Conservation (phyloP, 2,113 vertebrate genomes). For the Stegostoma tigrinum region DNA sequence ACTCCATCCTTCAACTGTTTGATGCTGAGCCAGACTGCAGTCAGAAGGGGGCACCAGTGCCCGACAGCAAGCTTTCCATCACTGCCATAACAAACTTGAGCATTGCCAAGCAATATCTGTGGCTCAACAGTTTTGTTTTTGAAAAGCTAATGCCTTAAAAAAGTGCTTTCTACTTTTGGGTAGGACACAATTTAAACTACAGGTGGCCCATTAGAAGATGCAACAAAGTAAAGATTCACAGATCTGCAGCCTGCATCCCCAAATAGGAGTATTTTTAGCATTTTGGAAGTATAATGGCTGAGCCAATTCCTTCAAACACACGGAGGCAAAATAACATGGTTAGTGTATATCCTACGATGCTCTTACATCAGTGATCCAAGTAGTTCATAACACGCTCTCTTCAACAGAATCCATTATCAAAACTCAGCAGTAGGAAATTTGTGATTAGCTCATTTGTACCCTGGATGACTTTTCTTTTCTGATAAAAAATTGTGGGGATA, state of each 20-base stretch:
- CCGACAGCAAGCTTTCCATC: background rate
- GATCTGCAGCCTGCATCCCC: background rate
- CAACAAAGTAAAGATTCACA: too few relatives aligned
- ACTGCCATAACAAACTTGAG: background rate
- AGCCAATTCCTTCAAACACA: background rate
- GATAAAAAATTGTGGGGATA: too few relatives aligned
- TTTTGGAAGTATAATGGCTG: background rate
- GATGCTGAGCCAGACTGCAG: background rate
- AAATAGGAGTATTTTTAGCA: background rate
- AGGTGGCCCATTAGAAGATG: too few relatives aligned
- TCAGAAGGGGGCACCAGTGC: background rate
- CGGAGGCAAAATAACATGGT: background rate
- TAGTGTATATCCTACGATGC: background rate
- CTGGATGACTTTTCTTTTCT: background rate
- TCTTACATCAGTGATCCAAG: background rate
- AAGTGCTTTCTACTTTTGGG: background rate
- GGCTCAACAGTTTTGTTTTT: background rate
- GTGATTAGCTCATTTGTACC: background rate
- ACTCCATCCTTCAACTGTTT: too few relatives aligned
- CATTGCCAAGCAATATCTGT: background rate
- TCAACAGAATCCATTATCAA: background rate
- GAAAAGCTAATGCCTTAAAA: background rate
- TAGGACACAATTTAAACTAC: too few relatives aligned
- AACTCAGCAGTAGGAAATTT: background rate
- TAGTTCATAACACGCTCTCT: background rate